These are phyloP conservation scores for Eucera pruinosa DNA, from an alignment of 2,888 invertebrate species.

Conservation along the genomic window DNA sequence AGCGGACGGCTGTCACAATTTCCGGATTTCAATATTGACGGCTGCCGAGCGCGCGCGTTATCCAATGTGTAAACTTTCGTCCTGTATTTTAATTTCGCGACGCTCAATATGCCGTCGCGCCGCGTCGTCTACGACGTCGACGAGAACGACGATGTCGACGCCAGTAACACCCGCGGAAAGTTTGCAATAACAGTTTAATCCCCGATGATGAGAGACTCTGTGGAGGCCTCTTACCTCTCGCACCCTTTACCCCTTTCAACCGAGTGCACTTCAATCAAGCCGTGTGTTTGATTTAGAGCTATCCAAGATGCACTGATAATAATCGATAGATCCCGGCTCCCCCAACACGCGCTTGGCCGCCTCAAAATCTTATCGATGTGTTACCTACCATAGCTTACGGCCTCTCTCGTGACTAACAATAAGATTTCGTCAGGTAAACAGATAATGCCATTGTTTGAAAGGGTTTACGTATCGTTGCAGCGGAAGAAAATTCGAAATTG, in stretches of 20 bases:
- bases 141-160: slow-evolving; percentile 54
- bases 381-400: slow-evolving; percentile 22
- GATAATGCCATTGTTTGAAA: slow-evolving; percentile 10
- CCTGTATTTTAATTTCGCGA: slow-evolving; percentile 80
- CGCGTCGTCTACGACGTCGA: slow-evolving; percentile 51
- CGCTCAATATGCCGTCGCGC: slow-evolving; percentile 76
- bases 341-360: slow-evolving; percentile 7
- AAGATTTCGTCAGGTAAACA: background rate
- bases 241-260: slow-evolving; percentile 67
- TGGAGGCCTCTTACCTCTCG: slow-evolving; percentile 68
- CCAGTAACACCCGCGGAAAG: slow-evolving; percentile 63
- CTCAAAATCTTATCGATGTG: slow-evolving; percentile 34
- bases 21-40: slow-evolving; percentile 79
- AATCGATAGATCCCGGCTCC: slow-evolving; percentile 69
- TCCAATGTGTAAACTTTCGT: slow-evolving; percentile 80
- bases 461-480: background rate
- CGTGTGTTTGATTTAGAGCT: slow-evolving; percentile 73
- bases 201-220: slow-evolving; percentile 79
- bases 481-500: background rate
- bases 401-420: background rate
- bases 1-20: slow-evolving; percentile 72
- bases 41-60: slow-evolving; percentile 70
- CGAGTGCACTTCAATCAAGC: slow-evolving; percentile 74
- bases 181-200: slow-evolving; percentile 83
- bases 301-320: slow-evolving; percentile 70